Evolutionary conservation across 2,113 vertebrate genomes (phyloP), one percentile per base, ranked within the genome.

Genomic region (Athene cunicularia): DNA sequence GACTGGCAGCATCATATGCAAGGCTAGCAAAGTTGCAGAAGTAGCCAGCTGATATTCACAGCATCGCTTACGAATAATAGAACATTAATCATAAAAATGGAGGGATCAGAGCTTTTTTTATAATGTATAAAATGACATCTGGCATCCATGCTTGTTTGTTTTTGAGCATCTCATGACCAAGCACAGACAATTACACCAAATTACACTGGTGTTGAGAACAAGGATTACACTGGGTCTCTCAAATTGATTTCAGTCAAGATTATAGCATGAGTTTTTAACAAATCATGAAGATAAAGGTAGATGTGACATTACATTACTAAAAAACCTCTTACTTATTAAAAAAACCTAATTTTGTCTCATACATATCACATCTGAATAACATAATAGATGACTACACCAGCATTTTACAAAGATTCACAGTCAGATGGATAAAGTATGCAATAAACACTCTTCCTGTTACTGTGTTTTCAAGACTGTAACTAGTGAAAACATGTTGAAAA

Each of bases 391-490:
- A 50, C 71, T 32, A 77, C 14, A 73, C 3, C 50, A 80, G 30
- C 52, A 90, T 80, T 86, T 89, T 85, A 49, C 28, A 85, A 86
- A 95, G 35, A 75, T 88, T 86, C 55, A 89, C 19, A 43, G 33
- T 28, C 53, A 83, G 88, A 82, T 88, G 45, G 52, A 79, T 92
- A 82, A 93, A 93, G 41, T 85, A 64, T 14, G 28, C 47, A 84
- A 89, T 68, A 96, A 96, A 96, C 43, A 71, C 24, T 74, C 12
- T 74, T 87, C 11, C 10, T 72, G 49, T 94, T 95, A 49, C 73
- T 96, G 26, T 92, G 68, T 74, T 95, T 75, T 93, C 63, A 96
- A 86, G 95, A 82, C 49, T 35, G 35, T 67, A 96, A 81, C 45
- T 95, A 96, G 93, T 16, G 35, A 83, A 94, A 95, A 32, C 17